phyloP scores from a whole-genome alignment of 2,888 invertebrate genomes.

The Nephrotoma flavescens region DNA sequence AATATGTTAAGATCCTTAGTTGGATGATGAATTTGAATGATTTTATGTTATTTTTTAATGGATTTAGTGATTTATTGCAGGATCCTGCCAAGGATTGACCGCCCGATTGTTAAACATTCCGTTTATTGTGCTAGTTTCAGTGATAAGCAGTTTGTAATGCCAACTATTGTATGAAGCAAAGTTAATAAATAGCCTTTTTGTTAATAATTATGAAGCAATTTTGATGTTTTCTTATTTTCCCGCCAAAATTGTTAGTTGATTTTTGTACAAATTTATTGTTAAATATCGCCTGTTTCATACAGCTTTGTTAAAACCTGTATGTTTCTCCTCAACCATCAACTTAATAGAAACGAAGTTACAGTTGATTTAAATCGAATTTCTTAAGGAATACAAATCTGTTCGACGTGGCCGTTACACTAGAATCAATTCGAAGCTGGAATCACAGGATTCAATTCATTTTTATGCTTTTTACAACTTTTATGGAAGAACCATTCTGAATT shows the following conservation, averaged over 20 bases:
- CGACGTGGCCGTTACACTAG: neutral
- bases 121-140: neutral
- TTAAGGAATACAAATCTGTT: neutral
- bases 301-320: neutral
- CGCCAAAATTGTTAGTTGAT: neutral
- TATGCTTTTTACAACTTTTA: neutral
- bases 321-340: neutral
- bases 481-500: neutral
- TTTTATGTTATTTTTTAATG: neutral
- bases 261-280: neutral
- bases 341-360: neutral
- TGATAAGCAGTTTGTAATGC: neutral
- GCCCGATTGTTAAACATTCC: neutral
- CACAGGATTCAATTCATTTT: neutral
- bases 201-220: neutral
- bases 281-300: neutral
- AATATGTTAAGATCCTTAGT: neutral
- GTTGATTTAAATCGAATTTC: neutral
- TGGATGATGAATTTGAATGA: neutral
- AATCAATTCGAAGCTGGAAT: neutral
- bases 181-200: neutral
- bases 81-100: neutral
- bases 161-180: neutral
- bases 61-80: neutral
- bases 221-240: conserved; percentile 1